Evolutionary conservation across 2,888 invertebrate genomes (phyloP).

Genomic region (Glyphotaelius pellucidus): DNA sequence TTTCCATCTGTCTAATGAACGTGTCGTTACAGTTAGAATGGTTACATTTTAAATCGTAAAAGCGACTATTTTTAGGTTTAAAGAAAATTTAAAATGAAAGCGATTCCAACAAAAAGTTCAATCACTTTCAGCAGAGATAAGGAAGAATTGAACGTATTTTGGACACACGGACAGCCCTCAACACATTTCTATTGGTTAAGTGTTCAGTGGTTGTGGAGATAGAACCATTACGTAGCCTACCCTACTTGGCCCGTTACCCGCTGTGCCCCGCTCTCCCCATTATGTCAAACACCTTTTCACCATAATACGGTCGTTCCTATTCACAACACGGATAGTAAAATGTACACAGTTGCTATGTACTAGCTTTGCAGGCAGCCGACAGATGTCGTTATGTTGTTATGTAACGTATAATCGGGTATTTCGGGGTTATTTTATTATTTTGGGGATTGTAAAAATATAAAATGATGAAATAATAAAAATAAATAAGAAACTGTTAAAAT

Average conservation of each 20-base stretch:
- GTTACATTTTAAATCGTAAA: too few species aligned
- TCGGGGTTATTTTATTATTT: background rate
- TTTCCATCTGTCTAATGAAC: too few species aligned
- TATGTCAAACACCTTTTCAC: background rate
- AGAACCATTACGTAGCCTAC: background rate
- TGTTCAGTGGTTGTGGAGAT: background rate
- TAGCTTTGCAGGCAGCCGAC: background rate
- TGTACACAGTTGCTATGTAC: background rate
- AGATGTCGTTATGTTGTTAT: background rate
- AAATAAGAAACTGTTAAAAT: too few species aligned
- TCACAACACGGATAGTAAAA: background rate
- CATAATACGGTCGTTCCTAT: background rate
- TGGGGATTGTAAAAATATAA: background rate
- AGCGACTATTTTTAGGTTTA: too few species aligned
- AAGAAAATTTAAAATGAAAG: too few species aligned
- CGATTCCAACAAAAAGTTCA: too few species aligned
- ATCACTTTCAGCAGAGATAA: background rate
- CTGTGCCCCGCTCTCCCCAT: background rate
- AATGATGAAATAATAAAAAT: background rate
- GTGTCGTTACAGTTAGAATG: too few species aligned
- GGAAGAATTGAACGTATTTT: background rate
- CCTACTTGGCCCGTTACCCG: background rate
- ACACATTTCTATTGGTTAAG: background rate
- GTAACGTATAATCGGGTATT: background rate
- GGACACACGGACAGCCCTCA: background rate